Base-by-base conservation (phyloP, 2,113 vertebrate genomes). In the Cromileptes altivelis region DNA sequence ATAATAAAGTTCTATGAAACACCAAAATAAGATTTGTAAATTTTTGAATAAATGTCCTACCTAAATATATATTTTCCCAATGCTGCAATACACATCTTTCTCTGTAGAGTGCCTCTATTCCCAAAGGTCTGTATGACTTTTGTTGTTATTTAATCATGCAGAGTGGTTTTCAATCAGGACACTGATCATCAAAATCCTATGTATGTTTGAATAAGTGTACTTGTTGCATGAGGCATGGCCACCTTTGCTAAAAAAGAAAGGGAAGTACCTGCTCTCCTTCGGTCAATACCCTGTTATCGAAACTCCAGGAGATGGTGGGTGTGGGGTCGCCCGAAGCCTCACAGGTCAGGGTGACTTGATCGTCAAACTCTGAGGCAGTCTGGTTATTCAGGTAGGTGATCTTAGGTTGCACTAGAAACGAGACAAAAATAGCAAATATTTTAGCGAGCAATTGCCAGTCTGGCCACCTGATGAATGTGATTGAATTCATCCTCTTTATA, bases 291-390 rank as follows among this genome's bases (percentile, higher is more conserved):
- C 94, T 89, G 0, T 94, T 95, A 25, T 97, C 96, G 13, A 96
- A 98, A 73, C 97, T 98, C 98, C 98, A 99, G 70, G 96, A 96
- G 90, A 99, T 99, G 81, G 96, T 96, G 58, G 98, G 98, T 18
- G 97, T 98, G 23, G 98, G 98, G 87, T 99, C 98, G 21, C 98
- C 98, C 0, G 97, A 97, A 0, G 98, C 98, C 92, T 99, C 97
- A 13, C 98, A 99, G 80, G 97, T 99, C 84, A 99, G 94, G 0
- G 96, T 97, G 85, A 99, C 97, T 83, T 97, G 96, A 0, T 99
- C 97, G 4, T 99, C 98, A 75, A 99, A 95, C 89, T 99, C 98
- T 53, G 97, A 96, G 2, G 97, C 97, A 0, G 98, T 98, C 95
- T 97, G 96, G 92, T 99, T 99, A 83, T 96, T 97, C 91, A 99